A percentile compares a stretch with the other conserved stretches of the same genome.
Evolutionary conservation across 2,113 vertebrate genomes (phyloP).

Genomic region (Chroicocephalus ridibundus): DNA sequence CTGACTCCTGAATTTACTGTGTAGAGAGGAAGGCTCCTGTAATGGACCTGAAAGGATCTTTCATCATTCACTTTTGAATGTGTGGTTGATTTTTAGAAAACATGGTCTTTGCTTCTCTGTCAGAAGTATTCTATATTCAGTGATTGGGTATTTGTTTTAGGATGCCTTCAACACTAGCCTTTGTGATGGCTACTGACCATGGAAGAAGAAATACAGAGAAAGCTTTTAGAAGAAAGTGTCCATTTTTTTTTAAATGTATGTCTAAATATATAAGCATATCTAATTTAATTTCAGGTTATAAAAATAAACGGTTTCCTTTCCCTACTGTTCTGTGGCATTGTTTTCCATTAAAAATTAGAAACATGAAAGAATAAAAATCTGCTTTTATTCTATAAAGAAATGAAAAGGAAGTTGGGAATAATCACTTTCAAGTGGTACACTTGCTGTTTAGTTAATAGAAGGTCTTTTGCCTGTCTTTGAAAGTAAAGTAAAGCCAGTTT

Average conservation of each 20-base stretch:
- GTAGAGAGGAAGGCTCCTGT: not conserved
- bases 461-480: slow-evolving; percentile 47
- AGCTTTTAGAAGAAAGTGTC: not conserved
- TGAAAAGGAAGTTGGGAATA: slow-evolving; percentile 51
- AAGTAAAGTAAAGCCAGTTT: slow-evolving; percentile 54
- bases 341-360: slow-evolving; percentile 65
- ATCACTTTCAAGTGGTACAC: slow-evolving; percentile 53
- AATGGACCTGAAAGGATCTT: not conserved
- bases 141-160: not conserved
- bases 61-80: not conserved
- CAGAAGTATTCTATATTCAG: not conserved
- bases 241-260: not conserved
- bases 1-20: not conserved
- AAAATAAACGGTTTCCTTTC: slow-evolving; percentile 57
- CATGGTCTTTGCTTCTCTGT: not conserved
- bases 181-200: not conserved
- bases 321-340: slow-evolving; percentile 44
- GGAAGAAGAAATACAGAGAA: not conserved
- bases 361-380: slow-evolving; percentile 47
- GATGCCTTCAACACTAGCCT: not conserved
- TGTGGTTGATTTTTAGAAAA: not conserved
- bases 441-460: slow-evolving; percentile 58
- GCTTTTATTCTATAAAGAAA: slow-evolving; percentile 42
- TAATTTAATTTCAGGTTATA: slow-evolving; percentile 40
- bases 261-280: slow-evolving; percentile 31